Base-by-base conservation (phyloP, 2,888 invertebrate species). In the Plagodis dolabraria region DNA sequence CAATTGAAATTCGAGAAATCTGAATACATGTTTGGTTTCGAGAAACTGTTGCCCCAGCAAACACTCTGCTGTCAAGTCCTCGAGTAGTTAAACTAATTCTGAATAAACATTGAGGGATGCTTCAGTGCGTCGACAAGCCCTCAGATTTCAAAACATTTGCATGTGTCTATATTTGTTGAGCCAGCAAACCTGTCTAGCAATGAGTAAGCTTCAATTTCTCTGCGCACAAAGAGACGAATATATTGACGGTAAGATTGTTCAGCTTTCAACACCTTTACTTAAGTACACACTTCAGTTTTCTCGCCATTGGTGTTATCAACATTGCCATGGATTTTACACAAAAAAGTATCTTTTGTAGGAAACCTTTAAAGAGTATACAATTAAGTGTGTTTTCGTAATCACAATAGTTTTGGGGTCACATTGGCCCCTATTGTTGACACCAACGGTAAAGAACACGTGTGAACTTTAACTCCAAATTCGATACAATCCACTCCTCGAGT, bases 371-470 rank as follows among this genome's bases (percentile, higher is more conserved):
- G 34, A 46, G 34, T 45, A 33, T n/a, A 36, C 53, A 4, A 53
- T 58, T 49, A 46, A 42, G 35, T 46, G 22, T 22, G 7, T 45
- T 56, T 45, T 11, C 12, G 46, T 35, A 53, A 45, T 50, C 47
- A 63, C 63, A 64, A 64, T 64, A 63, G 64, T 58, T 57, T 60
- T 65, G 60, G 63, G 63, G 66, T 66, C 68, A 64, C 64, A 69
- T 60, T 57, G 61, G 65, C 67, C 71, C 76, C 80, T 70, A 74
- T 73, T 81, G 78, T 82, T 82, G 80, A 80, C 79, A 81, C 80
- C 80, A 78, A 76, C 76, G 75, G 75, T 61, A 76, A 70, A 76
- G 69, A 77, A 83, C 89, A 89, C 87, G 90, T 90, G 92, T 92
- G 92, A 92, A 92, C 89, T 86, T 80, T 84, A 83, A 80, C 84